Evolutionary conservation across 2,797 vertebrate genomes (phyloP).

Genomic region (Remorina albescens): DNA sequence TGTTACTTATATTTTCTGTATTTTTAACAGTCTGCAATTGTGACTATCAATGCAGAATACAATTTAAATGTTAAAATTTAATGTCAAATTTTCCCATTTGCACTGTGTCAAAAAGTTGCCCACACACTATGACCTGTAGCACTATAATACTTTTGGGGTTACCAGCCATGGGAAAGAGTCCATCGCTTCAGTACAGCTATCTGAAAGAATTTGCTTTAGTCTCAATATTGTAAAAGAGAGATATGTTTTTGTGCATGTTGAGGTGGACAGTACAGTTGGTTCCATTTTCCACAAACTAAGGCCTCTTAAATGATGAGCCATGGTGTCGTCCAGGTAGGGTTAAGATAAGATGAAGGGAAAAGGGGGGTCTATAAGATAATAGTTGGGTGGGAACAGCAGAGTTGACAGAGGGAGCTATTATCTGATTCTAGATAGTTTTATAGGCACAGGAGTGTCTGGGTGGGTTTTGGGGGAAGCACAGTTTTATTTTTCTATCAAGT

Average conservation of each 20-base stretch:
- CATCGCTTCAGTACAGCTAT: constrained; percentile 15
- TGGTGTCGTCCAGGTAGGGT: constrained; percentile 29
- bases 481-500: constrained; percentile 81
- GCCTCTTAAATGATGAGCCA: constrained; percentile 35
- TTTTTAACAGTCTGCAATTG: neutral
- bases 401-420: constrained; percentile 19
- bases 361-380: constrained; percentile 7
- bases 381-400: constrained; percentile 9
- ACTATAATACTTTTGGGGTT: constrained; percentile 51
- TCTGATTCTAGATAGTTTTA: constrained; percentile 56
- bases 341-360: constrained; percentile 77
- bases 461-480: constrained; percentile 61
- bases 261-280: constrained; percentile 17
- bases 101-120: constrained; percentile 18
- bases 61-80: neutral
- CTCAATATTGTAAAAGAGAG: constrained; percentile 33
- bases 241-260: constrained; percentile 20
- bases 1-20: neutral
- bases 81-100: constrained; percentile 17
- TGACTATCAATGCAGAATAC: neutral
- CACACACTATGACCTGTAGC: constrained; percentile 24
- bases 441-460: constrained; percentile 55
- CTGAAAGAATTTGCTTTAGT: constrained; percentile 29
- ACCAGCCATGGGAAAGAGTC: constrained; percentile 32
- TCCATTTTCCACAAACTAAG: constrained; percentile 29